Percentiles rank a stretch among this genome's conserved stretches.
phyloP scores from a whole-genome alignment of 1,140 invertebrate species.

The Zaprionus nigranus region DNA sequence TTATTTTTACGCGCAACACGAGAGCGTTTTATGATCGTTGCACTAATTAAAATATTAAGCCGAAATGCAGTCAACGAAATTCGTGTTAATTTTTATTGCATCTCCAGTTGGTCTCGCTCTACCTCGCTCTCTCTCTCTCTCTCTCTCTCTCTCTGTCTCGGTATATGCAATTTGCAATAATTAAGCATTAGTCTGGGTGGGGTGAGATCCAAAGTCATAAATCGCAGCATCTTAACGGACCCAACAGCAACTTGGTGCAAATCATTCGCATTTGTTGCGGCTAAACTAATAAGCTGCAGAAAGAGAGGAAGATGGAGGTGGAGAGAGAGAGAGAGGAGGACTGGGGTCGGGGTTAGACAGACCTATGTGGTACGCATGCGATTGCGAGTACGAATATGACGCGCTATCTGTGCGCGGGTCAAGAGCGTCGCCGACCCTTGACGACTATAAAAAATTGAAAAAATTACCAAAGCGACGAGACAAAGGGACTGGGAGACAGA shows the following conservation, averaged over 20 bases:
- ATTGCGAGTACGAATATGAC: conserved; percentile 5
- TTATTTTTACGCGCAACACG: conserved; percentile 44
- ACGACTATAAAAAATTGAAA: conserved; percentile 71
- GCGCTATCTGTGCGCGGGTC: conserved; percentile 49
- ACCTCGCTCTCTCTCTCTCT: neutral
- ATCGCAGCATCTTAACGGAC: conserved; percentile 27
- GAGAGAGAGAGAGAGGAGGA: neutral
- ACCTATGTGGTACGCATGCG: neutral
- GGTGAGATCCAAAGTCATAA: conserved; percentile 16
- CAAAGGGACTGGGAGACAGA: conserved; percentile 1
- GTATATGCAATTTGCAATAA: conserved; percentile 78
- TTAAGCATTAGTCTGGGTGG: conserved; percentile 67
- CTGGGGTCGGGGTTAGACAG: neutral
- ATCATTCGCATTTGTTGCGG: conserved; percentile 26
- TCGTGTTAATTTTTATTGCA: conserved; percentile 71
- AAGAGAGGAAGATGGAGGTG: neutral
- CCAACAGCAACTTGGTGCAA: conserved; percentile 11
- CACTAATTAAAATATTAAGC: conserved; percentile 81
- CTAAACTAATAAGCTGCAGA: conserved; percentile 30
- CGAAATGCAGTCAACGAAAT: conserved; percentile 55
- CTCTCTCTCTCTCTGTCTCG: neutral
- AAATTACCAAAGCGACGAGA: conserved; percentile 63
- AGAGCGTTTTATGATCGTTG: conserved; percentile 58
- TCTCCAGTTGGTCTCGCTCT: neutral
- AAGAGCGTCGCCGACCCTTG: conserved; percentile 63